These are phyloP conservation scores for Cossypha dichroa DNA, from an alignment of 2,797 vertebrate species.

Conservation along the genomic window DNA sequence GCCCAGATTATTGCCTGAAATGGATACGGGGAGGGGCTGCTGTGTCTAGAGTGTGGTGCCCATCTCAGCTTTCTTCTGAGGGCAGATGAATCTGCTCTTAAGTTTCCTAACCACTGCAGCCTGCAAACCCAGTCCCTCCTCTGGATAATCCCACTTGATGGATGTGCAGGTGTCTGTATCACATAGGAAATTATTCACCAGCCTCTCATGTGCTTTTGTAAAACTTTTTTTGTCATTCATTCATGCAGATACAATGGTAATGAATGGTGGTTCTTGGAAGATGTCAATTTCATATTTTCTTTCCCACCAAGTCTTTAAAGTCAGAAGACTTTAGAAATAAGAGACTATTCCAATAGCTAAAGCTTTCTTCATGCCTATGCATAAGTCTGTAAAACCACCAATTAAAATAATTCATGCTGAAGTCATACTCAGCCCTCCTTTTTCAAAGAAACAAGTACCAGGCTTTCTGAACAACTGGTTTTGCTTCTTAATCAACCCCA, in stretches of 20 bases:
- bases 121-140: not conserved
- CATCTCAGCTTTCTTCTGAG: not conserved
- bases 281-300: conserved; percentile 21
- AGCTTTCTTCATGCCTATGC: conserved; percentile 33
- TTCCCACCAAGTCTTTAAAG: conserved; percentile 22
- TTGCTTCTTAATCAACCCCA: not conserved
- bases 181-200: not conserved
- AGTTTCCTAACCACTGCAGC: not conserved
- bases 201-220: conserved; percentile 28
- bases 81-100: not conserved
- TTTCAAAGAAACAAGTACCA: conserved; percentile 21
- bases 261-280: conserved; percentile 37
- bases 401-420: conserved; percentile 50
- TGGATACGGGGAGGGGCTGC: fast-evolving
- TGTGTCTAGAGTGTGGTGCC: not conserved
- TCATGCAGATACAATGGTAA: conserved; percentile 56
- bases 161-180: not conserved
- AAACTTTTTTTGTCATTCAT: conserved; percentile 43
- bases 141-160: not conserved
- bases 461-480: not conserved
- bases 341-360: conserved; percentile 5
- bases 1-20: not conserved
- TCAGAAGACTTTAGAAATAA: conserved; percentile 39
- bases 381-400: conserved; percentile 41
- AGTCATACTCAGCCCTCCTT: not conserved